These are phyloP conservation scores for Cryptoleucopteryx plumbea DNA, from an alignment of 2,113 vertebrate species.

Conservation along the genomic window DNA sequence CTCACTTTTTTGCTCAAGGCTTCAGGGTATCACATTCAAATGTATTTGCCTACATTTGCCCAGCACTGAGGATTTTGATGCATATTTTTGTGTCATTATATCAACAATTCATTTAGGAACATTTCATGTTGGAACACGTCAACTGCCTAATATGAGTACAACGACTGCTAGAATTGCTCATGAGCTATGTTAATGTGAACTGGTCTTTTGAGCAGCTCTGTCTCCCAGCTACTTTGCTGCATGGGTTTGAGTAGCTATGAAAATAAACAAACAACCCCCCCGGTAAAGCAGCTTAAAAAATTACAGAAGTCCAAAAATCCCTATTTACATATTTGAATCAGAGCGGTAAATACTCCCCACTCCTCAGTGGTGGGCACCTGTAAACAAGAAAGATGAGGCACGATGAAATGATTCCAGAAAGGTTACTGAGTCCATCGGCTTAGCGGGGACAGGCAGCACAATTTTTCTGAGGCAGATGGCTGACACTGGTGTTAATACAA, in stretches of 20 bases:
- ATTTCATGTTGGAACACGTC: background rate
- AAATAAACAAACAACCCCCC: background rate
- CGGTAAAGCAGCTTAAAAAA: background rate
- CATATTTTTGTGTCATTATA: background rate
- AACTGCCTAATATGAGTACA: accelerated
- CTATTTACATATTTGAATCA: background rate
- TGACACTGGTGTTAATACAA: background rate
- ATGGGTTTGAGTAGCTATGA: background rate
- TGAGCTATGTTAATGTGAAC: background rate
- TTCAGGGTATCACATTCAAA: background rate
- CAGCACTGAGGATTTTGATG: background rate
- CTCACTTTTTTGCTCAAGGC: background rate
- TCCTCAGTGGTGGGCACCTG: background rate
- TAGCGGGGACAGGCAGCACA: no score
- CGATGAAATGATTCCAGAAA: background rate
- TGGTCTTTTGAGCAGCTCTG: background rate
- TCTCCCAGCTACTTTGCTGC: background rate
- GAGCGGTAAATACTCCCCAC: background rate
- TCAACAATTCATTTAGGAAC: background rate
- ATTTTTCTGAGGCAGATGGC: background rate
- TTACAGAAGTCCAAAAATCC: background rate
- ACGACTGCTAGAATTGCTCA: background rate
- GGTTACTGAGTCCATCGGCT: background rate
- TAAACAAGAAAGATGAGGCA: background rate
- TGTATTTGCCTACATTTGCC: background rate